These are phyloP conservation scores for Trachelus tabidus DNA, from an alignment of 2,888 invertebrate genomes.

Conservation along the genomic window DNA sequence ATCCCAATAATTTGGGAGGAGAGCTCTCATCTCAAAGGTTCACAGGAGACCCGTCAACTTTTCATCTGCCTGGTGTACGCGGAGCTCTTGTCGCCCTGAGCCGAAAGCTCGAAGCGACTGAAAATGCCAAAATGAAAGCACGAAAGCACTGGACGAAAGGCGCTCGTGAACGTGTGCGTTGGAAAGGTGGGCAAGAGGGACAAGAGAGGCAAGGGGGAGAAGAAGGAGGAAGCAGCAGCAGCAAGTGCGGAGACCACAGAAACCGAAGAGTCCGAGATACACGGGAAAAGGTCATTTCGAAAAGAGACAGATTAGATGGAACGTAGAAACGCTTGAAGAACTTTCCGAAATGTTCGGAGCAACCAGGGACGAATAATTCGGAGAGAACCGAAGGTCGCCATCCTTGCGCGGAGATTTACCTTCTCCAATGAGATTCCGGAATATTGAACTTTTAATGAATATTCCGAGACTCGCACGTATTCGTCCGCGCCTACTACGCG, in stretches of 20 bases:
- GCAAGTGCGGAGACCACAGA: background rate
- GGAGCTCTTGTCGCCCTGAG: background rate
- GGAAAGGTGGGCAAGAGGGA: background rate
- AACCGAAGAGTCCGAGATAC: background rate
- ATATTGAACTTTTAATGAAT: background rate
- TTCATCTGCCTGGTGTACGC: background rate
- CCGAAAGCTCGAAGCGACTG: background rate
- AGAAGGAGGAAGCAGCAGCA: background rate
- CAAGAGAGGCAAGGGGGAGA: background rate
- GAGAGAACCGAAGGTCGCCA: too few species aligned
- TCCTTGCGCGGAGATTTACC: too few species aligned
- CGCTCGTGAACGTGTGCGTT: background rate
- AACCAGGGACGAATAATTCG: background rate
- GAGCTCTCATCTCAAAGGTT: background rate
- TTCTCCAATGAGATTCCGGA: too few species aligned
- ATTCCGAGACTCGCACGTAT: background rate
- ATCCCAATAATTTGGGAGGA: background rate
- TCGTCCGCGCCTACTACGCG: conserved; percentile 32
- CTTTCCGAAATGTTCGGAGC: background rate
- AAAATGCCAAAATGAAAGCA: background rate
- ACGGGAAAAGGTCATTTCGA: background rate
- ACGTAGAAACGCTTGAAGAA: background rate
- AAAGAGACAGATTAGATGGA: background rate
- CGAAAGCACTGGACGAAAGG: background rate
- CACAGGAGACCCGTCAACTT: background rate